These are phyloP conservation scores for Acanthornis magna DNA, from an alignment of 2,797 vertebrate genomes.

Conservation along the genomic window DNA sequence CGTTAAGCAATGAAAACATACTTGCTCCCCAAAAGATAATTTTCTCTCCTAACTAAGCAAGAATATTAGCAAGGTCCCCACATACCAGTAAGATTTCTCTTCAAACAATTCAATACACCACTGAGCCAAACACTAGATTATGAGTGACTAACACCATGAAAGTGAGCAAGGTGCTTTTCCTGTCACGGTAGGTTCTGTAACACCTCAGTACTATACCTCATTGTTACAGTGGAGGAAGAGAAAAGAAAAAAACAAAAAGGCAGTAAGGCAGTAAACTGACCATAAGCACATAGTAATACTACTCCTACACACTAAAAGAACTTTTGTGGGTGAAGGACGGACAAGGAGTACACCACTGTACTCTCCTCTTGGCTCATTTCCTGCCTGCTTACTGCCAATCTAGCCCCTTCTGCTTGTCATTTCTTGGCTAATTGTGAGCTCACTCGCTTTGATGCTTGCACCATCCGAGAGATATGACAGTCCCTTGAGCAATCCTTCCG, in stretches of 20 bases:
- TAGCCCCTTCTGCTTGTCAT: not conserved
- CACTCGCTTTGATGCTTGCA: not conserved
- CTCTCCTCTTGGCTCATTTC: not conserved
- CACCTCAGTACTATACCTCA: not conserved
- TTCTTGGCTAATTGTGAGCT: not conserved
- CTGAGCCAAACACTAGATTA: not conserved
- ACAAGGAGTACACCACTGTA: not conserved
- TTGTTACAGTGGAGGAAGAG: not conserved
- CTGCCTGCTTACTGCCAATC: not conserved
- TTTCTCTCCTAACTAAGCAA: not conserved
- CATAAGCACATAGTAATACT: not conserved
- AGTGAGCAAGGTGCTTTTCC: not conserved
- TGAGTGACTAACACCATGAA: not conserved
- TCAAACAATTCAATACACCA: not conserved
- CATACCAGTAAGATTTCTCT: not conserved
- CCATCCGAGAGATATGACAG: not conserved
- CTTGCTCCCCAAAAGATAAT: not conserved
- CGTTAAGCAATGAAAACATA: not conserved
- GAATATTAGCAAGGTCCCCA: not conserved
- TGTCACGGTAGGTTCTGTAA: not conserved
- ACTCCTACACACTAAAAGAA: not conserved
- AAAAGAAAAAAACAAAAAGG: not conserved
- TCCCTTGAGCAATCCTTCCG: not conserved
- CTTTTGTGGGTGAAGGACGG: not conserved
- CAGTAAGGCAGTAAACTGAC: not conserved